Evolutionary conservation across 2,113 vertebrate species (phyloP).

Genomic region (Macroglossus sobrinus): DNA sequence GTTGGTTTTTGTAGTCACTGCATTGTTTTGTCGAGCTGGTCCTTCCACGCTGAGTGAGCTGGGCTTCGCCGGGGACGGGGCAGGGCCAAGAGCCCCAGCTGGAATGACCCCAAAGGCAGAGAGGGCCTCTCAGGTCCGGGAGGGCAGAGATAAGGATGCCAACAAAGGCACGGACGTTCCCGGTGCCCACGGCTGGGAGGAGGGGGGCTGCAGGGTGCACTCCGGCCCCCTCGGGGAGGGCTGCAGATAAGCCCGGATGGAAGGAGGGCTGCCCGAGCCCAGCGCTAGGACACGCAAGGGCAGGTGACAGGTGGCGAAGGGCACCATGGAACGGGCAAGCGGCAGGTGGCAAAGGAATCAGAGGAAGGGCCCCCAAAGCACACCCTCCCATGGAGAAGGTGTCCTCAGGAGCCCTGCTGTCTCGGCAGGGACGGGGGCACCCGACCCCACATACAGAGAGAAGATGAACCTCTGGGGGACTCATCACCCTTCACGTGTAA

Average conservation of each 20-base stretch:
- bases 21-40: neutral
- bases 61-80: neutral
- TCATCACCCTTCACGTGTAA: neutral
- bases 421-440: no score
- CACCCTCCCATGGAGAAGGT: neutral
- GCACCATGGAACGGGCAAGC: neutral
- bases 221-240: neutral
- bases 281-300: neutral
- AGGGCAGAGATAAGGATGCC: conserved; percentile 14
- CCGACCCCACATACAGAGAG: neutral
- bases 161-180: no score
- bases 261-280: neutral
- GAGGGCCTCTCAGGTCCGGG: neutral
- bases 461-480: neutral
- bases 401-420: neutral
- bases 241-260: neutral
- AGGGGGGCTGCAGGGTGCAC: neutral
- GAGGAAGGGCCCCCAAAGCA: neutral
- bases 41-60: neutral
- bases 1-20: neutral
- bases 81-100: neutral
- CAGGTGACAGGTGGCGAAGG: neutral
- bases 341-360: fast-evolving
- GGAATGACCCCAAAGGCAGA: neutral
- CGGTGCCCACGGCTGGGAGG: neutral